phyloP scores from a whole-genome alignment of 1,140 invertebrate genomes.

The Pristionchus pacificus region DNA sequence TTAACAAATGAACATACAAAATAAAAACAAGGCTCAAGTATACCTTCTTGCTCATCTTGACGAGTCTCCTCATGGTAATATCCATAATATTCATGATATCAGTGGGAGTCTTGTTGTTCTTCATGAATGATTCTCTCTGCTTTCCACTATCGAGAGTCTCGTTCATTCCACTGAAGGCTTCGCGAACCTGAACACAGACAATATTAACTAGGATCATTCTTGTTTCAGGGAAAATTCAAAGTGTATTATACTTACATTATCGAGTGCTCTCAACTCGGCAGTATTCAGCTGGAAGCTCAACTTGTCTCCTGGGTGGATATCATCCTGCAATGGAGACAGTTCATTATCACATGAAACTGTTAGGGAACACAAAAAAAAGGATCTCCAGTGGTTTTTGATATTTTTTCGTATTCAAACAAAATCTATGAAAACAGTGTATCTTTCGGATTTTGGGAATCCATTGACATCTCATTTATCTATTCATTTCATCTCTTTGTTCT shows the following conservation, averaged over 20 bases:
- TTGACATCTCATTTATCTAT: too few species aligned
- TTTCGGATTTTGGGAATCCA: too few species aligned
- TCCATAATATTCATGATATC: constrained; percentile 56
- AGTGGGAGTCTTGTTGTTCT: constrained; percentile 38
- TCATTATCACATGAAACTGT: too few species aligned
- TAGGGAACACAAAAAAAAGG: too few species aligned
- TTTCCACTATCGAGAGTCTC: constrained; percentile 32
- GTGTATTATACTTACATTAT: constrained; percentile 34
- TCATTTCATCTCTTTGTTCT: too few species aligned
- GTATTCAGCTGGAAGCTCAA: constrained; percentile 40
- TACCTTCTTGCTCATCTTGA: constrained; percentile 51
- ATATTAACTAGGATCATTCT: too few species aligned
- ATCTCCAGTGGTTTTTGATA: too few species aligned
- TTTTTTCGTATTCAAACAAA: too few species aligned
- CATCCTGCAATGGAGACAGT: constrained; percentile 5
- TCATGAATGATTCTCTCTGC: constrained; percentile 24
- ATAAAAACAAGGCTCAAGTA: background rate
- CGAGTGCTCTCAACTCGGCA: constrained; percentile 38
- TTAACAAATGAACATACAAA: background rate
- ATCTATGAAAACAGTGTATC: too few species aligned
- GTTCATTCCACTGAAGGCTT: constrained; percentile 44
- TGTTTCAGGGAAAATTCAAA: too few species aligned
- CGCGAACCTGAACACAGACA: background rate
- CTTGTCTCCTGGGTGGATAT: constrained; percentile 1
- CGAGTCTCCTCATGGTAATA: constrained; percentile 51